Percentiles rank a stretch among this genome's conserved stretches.
Evolutionary conservation across 2,113 vertebrate genomes (phyloP).

Genomic region (Psophia crepitans): DNA sequence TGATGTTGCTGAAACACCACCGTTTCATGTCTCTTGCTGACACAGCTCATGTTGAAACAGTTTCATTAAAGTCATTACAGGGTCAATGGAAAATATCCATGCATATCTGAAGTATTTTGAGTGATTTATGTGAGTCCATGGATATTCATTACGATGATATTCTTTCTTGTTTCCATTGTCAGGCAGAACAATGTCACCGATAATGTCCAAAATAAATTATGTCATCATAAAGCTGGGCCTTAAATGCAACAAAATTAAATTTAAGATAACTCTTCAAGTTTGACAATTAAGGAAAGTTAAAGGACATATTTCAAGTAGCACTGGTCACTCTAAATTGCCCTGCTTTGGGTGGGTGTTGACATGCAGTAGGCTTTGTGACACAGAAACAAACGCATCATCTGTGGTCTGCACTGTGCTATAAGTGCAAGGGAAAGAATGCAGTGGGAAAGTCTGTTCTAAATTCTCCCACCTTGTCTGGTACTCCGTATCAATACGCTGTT

Average conservation of each 20-base stretch:
- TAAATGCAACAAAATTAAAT: constrained; percentile 45
- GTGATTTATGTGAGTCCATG: constrained; percentile 38
- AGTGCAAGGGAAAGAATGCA: not conserved
- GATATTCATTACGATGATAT: constrained; percentile 38
- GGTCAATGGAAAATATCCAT: constrained; percentile 47
- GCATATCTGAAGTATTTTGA: not conserved
- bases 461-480: not conserved
- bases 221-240: not conserved
- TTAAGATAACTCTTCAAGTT: constrained; percentile 28
- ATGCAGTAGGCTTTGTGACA: not conserved
- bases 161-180: constrained; percentile 25
- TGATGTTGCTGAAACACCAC: not conserved
- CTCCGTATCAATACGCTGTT: not conserved
- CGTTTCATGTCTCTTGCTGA: constrained; percentile 22
- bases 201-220: constrained; percentile 60
- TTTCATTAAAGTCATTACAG: constrained; percentile 61
- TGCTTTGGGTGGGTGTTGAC: not conserved
- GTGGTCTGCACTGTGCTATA: not conserved
- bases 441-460: not conserved
- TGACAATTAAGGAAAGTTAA: constrained; percentile 39
- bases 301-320: not conserved
- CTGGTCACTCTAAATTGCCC: not conserved
- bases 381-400: not conserved
- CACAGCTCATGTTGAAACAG: constrained; percentile 18
- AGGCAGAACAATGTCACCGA: constrained; percentile 28